Base-by-base conservation (phyloP, 2,888 invertebrate species). In the Oxytorus armatus region DNA sequence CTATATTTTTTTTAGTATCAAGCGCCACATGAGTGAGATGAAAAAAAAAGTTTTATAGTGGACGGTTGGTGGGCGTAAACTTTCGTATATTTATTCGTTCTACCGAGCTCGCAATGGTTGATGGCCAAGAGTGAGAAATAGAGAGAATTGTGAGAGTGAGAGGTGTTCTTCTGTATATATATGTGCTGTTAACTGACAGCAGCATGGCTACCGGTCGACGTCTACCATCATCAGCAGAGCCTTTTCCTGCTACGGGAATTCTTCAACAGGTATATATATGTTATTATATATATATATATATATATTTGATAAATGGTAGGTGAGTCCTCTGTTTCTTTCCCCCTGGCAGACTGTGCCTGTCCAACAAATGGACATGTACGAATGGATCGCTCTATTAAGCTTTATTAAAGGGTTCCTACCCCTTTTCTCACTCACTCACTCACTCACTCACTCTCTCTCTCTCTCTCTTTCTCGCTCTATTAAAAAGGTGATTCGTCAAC, bases 161-260 rank as follows among this genome's bases (percentile, higher is more conserved):
- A 79, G 74, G 74, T 79, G 77, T 70, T 73, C 33, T 79, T 47
- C 44, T 44, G 63, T 77, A 69, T 63, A n/a, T n/a, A 65, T 69
- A 63, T 68, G 49, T 53, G 69, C 65, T 79, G 55, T 79, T 79
- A 82, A 84, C 85, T 87, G 88, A 87, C 88, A 86, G 86, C 86
- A 87, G 85, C 84, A 87, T 88, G 90, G 89, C 90, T 90, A 90
- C 90, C 90, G 88, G 87, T 86, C 44, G 65, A 77, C 73, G 80
- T 73, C 77, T 63, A 73, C 80, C 69, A 74, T 74, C 77, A 25
- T 77, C 80, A 73, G 59, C 72, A 36, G 29, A 44, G n/a, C 51
- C 29, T 44, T 59, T 66, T 51, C 44, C 49, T 49, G 14, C 44
- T 23, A 53, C 44, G 47, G 42, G 51, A 57, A 21, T 65, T 57